phyloP scores from a whole-genome alignment of 92 coral and sea anemone species.

The Parazoanthus atlanticus region DNA sequence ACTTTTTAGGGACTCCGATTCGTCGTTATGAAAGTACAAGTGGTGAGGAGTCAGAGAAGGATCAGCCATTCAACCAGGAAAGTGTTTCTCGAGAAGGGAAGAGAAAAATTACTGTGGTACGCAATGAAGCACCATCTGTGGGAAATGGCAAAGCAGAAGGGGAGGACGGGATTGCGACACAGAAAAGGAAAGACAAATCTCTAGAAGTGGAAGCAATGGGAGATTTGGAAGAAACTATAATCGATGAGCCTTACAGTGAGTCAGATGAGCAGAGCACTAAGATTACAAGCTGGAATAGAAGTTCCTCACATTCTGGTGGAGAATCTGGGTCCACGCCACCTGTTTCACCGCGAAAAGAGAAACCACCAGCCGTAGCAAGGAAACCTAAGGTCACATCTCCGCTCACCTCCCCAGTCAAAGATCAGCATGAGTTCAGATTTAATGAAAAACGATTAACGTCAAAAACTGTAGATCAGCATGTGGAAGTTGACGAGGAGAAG shows the following conservation, averaged over 20 bases:
- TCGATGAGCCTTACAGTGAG: conserved; percentile 7
- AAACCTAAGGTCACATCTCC: not conserved
- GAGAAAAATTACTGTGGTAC: conserved; percentile 25
- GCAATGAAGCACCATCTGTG: conserved; percentile 8
- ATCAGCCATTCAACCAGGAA: conserved; percentile 29
- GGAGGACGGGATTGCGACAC: not conserved
- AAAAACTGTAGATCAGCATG: not conserved
- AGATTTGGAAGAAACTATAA: conserved; percentile 18
- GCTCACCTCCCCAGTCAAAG: conserved; percentile 24
- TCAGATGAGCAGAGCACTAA: not conserved
- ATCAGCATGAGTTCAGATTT: conserved; percentile 16
- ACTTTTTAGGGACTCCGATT: conserved; percentile 16
- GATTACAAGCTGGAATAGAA: not conserved
- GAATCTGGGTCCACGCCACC: conserved; percentile 26
- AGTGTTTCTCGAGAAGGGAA: conserved; percentile 18
- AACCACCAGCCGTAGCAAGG: conserved; percentile 20
- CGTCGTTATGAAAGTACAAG: conserved; percentile 6
- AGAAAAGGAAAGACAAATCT: conserved; percentile 18
- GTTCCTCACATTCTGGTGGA: conserved; percentile 7
- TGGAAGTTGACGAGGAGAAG: not conserved
- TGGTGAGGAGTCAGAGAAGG: conserved; percentile 30
- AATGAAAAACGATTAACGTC: not conserved
- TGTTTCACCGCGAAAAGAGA: conserved; percentile 3
- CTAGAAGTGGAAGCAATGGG: conserved; percentile 10
- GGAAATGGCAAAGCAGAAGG: not conserved